Evolutionary conservation across 2,113 vertebrate species (phyloP), one percentile per base, ranked within the genome.

Genomic region (Mobula hypostoma): DNA sequence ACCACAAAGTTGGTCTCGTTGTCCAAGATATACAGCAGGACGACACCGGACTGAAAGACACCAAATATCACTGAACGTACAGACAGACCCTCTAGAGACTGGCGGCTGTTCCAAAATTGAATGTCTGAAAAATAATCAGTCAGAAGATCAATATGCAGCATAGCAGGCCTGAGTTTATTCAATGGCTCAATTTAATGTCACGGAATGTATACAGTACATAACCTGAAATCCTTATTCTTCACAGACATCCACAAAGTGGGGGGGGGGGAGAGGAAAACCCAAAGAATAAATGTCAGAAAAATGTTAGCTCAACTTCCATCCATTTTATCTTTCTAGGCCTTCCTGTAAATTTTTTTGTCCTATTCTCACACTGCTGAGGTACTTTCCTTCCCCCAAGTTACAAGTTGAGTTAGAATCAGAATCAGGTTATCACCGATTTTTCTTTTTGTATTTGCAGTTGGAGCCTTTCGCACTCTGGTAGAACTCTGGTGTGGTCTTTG

Each of bases 1-100:
- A 99, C 98, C 95, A 99, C 98, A 0, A 99, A 99, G 97, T 99
- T 99, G 94, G 98, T 99, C 95, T 99, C 98, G 0, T 99, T 99
- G 97, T 99, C 98, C 95, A 99, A 94, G 93, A 99, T 99, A 95
- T 99, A 99, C 5, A 99, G 98, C 7, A 99, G 97, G 24, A 99
- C 98, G 0, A 99, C 98, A 0, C 98, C 96, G 0, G 98, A 99
- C 96, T 99, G 98, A 95, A 99, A 99, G 0, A 99, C 98, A 0
- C 98, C 98, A 0, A 99, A 99, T 95, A 98, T 97, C 74, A 99
- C 98, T 0, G 98, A 99, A 88, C 98, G 98, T 91, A 99, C 98
- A 0, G 98, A 99, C 5, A 99, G 97, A 0, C 98, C 98, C 94
- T 99, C 98, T 70, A 99, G 95, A n/a, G 98, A 99, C 94, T 99